Percentiles rank a stretch among this genome's conserved stretches.
Conservation (phyloP, 2,888 invertebrate genomes). For the Stictocephala bisonia region DNA sequence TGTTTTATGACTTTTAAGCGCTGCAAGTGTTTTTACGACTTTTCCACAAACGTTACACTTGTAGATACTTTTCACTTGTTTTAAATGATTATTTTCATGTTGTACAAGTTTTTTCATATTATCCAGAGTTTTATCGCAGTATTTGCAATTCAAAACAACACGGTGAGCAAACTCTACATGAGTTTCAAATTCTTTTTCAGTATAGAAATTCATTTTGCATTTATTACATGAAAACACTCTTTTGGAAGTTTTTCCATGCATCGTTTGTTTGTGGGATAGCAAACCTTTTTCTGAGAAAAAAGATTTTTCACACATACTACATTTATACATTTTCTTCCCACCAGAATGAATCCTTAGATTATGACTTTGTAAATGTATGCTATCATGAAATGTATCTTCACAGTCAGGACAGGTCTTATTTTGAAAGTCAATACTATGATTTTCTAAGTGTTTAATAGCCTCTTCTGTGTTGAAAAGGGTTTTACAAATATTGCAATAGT, state of each 20-base stretch:
- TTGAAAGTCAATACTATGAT: constrained; percentile 8
- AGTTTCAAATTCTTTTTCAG: not conserved
- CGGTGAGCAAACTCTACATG: constrained; percentile 22
- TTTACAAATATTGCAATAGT: constrained; percentile 25
- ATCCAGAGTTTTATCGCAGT: not conserved
- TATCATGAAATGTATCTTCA: constrained; percentile 10
- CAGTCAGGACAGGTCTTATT: not conserved
- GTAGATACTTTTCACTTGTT: not conserved
- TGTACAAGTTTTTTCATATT: not conserved
- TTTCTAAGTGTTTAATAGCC: constrained; percentile 2
- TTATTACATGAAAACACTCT: not conserved
- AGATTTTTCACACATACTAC: constrained; percentile 15
- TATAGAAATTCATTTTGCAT: not conserved
- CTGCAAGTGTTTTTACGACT: constrained; percentile 4
- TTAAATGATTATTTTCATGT: constrained; percentile 23
- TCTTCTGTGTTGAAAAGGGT: not conserved
- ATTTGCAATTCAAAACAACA: constrained; percentile 6
- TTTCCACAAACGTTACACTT: constrained; percentile 34
- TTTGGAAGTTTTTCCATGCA: constrained; percentile 2
- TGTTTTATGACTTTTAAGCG: not conserved
- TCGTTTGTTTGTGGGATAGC: not conserved
- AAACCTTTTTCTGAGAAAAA: not conserved
- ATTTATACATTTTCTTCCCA: not conserved
- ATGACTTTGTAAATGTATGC: constrained; percentile 1
- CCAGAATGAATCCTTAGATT: not conserved